These are phyloP conservation scores for Bombyx huttoni DNA, from an alignment of 2,888 invertebrate genomes.

Conservation along the genomic window DNA sequence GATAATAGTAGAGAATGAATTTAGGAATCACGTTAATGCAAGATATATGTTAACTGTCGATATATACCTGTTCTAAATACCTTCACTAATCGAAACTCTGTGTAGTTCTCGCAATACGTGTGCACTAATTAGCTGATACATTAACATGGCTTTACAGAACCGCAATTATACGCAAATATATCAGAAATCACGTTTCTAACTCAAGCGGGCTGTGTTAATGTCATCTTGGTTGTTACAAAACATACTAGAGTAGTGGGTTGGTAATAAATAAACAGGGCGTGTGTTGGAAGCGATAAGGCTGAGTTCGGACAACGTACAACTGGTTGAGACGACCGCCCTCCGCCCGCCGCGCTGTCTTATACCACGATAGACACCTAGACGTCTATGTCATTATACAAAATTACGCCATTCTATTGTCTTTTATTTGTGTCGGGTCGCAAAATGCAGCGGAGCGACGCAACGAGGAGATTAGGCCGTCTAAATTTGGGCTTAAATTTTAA, in stretches of 20 bases:
- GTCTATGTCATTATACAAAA: conserved; percentile 33
- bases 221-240: background rate
- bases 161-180: background rate
- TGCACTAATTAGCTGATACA: conserved; percentile 3
- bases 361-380: conserved; percentile 28
- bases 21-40: background rate
- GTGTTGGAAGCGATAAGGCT: conserved; percentile 60
- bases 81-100: conserved; percentile 9
- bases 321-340: conserved; percentile 14
- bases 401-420: conserved; percentile 40
- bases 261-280: conserved; percentile 66
- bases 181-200: background rate
- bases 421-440: conserved; percentile 36
- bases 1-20: too few species aligned
- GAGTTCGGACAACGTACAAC: conserved; percentile 25
- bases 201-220: background rate
- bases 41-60: conserved; percentile 5
- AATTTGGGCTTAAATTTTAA: conserved; percentile 64
- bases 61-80: conserved; percentile 9
- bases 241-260: conserved; percentile 39
- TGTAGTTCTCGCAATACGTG: conserved; percentile 4
- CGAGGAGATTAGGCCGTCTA: conserved; percentile 59
- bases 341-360: conserved; percentile 17
- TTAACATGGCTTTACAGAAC: conserved; percentile 2
- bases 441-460: conserved; percentile 50